Evolutionary conservation across 2,113 vertebrate species (phyloP).

Genomic region (Tichodroma muraria): DNA sequence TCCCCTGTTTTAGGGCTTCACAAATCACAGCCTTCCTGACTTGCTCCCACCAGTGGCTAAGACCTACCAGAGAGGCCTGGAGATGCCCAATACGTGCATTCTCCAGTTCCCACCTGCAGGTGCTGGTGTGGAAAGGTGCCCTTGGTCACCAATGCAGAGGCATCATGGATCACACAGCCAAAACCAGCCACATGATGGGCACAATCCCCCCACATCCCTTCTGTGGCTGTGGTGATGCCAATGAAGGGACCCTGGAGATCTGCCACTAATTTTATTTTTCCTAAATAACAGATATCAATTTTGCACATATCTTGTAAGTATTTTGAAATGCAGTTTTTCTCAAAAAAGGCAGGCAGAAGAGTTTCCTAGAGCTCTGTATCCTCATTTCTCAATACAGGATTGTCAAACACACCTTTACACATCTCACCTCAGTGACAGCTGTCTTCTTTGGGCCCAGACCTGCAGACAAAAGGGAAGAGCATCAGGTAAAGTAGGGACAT

Average conservation of each 20-base stretch:
- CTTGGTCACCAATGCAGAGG: neutral
- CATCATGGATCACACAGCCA: neutral
- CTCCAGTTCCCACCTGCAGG: neutral
- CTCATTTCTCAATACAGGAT: neutral
- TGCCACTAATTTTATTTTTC: neutral
- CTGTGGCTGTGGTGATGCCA: neutral
- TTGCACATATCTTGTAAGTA: neutral
- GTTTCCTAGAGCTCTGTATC: neutral
- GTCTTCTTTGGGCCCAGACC: conserved; percentile 60
- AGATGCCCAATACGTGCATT: fast-evolving
- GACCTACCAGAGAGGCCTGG: neutral
- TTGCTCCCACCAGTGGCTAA: fast-evolving
- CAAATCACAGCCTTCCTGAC: neutral
- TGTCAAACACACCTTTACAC: neutral
- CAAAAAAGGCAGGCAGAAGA: neutral
- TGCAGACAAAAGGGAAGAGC: conserved; percentile 29
- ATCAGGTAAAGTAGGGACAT: neutral
- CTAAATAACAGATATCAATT: neutral
- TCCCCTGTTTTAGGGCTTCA: neutral
- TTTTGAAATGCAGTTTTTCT: neutral
- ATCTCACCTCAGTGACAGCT: conserved; percentile 63
- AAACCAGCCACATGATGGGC: neutral
- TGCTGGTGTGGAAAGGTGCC: neutral
- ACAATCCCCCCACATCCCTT: neutral
- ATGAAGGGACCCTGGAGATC: neutral